Evolutionary conservation across 2,888 invertebrate genomes (phyloP).

Genomic region (Drosophila affinis): DNA sequence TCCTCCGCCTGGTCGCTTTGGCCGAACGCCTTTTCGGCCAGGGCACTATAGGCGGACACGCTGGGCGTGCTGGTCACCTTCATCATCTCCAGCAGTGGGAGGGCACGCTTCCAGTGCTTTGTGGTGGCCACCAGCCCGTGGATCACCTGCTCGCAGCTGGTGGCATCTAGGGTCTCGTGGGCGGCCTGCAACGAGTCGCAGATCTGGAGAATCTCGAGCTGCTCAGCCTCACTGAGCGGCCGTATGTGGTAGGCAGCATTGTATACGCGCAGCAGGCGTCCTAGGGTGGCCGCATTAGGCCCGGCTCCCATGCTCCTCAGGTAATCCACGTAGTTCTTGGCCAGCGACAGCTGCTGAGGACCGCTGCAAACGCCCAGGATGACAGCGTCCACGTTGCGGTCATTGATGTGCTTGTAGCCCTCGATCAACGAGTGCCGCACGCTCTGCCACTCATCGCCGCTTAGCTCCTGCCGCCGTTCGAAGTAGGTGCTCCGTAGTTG

Average conservation of each 20-base stretch:
- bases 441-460: constrained; percentile 70
- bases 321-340: constrained; percentile 86
- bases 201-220: constrained; percentile 85
- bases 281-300: constrained; percentile 86
- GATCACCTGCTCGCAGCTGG: constrained; percentile 86
- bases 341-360: constrained; percentile 84
- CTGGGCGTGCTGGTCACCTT: constrained; percentile 85
- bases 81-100: constrained; percentile 86
- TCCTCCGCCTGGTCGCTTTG: constrained; percentile 72
- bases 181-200: constrained; percentile 83
- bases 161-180: constrained; percentile 86
- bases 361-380: constrained; percentile 85
- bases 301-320: constrained; percentile 84
- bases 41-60: constrained; percentile 84
- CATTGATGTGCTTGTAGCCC: constrained; percentile 69
- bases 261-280: constrained; percentile 86
- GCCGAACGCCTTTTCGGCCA: constrained; percentile 86
- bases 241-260: constrained; percentile 79
- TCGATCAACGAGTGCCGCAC: constrained; percentile 65
- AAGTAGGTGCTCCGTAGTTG: constrained; percentile 62
- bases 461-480: constrained; percentile 48
- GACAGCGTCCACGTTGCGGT: constrained; percentile 86
- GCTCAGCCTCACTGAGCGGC: constrained; percentile 84
- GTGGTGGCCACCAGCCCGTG: constrained; percentile 88
- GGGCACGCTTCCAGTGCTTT: constrained; percentile 87